Evolutionary conservation across 2,888 invertebrate species (phyloP).

Genomic region (Drosophila aldrichi): DNA sequence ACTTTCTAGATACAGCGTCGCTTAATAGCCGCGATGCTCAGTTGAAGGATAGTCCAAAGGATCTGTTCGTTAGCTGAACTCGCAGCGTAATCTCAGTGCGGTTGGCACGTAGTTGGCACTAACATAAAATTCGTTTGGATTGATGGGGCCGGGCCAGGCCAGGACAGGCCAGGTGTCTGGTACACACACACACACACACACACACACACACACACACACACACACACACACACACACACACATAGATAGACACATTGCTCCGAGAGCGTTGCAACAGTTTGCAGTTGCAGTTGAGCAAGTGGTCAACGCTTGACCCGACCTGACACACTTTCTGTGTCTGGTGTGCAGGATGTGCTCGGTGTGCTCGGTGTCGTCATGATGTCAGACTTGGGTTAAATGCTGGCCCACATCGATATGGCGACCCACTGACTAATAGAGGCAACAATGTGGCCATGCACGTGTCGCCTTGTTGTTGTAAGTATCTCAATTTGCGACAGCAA

Average conservation of each 20-base stretch:
- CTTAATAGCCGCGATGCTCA: neutral
- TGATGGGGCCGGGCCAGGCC: constrained; percentile 18
- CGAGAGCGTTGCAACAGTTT: constrained; percentile 39
- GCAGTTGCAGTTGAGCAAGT: constrained; percentile 22
- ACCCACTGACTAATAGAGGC: constrained; percentile 33
- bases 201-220: neutral
- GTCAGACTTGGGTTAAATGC: constrained; percentile 15
- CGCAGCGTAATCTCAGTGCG: neutral
- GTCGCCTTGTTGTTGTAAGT: constrained; percentile 5
- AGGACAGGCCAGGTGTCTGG: constrained; percentile 9
- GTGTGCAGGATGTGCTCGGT: constrained; percentile 30
- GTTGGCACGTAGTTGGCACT: constrained; percentile 1
- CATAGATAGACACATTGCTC: neutral
- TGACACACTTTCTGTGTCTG: constrained; percentile 37
- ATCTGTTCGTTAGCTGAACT: neutral
- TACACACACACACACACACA: neutral
- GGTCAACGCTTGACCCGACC: constrained; percentile 52
- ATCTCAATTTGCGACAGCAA: constrained; percentile 15
- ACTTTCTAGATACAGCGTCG: neutral
- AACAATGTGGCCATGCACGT: constrained; percentile 43
- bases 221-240: too few species aligned
- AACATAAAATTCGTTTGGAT: neutral
- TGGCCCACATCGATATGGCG: constrained; percentile 15
- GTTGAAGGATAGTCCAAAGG: neutral
- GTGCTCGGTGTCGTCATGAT: constrained; percentile 9